Evolutionary conservation across 1,140 invertebrate species (phyloP).

Genomic region (Diabrotica undecimpunctata): DNA sequence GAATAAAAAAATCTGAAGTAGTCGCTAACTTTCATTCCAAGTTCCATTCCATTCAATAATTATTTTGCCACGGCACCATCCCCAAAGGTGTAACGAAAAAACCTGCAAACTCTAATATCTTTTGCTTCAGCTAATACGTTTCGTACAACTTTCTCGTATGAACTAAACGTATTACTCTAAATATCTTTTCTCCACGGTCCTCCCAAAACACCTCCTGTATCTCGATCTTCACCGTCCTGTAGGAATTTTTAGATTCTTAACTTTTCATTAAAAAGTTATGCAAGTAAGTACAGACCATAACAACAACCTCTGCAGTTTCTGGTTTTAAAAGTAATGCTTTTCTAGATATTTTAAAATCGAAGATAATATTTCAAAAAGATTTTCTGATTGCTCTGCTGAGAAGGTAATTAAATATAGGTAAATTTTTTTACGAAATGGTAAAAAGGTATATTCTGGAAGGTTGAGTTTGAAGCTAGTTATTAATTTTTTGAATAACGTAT

Average conservation of each 20-base stretch:
- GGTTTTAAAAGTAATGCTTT: background rate
- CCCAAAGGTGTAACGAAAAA: background rate
- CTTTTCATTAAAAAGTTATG: background rate
- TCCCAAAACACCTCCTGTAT: too few species aligned
- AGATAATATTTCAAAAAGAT: slow-evolving; percentile 33
- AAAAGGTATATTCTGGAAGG: too few species aligned
- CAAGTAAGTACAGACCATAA: background rate
- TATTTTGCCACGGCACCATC: background rate
- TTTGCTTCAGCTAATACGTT: background rate
- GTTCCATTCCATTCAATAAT: too few species aligned
- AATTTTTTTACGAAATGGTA: too few species aligned
- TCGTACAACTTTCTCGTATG: background rate
- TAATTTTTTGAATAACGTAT: too few species aligned
- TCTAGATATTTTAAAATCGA: background rate
- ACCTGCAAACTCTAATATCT: background rate
- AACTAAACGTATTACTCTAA: too few species aligned
- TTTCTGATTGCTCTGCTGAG: slow-evolving; percentile 49
- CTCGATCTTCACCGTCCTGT: too few species aligned
- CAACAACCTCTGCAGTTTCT: too few species aligned
- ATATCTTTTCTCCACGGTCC: too few species aligned
- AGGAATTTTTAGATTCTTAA: background rate
- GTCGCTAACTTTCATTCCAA: background rate
- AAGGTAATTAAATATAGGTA: slow-evolving; percentile 47
- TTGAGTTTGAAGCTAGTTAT: too few species aligned
- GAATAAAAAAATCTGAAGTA: background rate